Evolutionary conservation across 2,797 vertebrate genomes (phyloP).

Genomic region (Chrysocyon brachyurus): DNA sequence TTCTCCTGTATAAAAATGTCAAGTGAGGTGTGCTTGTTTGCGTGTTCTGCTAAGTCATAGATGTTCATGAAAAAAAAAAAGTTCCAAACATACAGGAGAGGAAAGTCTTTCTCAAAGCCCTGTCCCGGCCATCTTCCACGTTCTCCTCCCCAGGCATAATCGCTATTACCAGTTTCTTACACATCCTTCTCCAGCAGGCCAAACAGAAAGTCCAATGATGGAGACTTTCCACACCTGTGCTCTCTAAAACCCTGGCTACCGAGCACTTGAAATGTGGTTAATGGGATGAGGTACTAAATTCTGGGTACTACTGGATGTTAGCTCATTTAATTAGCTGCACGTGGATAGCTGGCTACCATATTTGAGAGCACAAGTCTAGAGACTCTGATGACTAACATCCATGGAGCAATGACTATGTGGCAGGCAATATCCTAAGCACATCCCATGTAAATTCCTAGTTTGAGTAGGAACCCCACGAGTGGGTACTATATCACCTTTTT

Average conservation of each 20-base stretch:
- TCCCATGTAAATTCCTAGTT: not conserved
- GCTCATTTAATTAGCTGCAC: not conserved
- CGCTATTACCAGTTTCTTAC: not conserved
- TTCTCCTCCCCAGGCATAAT: too few relatives aligned
- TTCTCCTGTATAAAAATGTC: not conserved
- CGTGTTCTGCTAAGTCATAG: not conserved
- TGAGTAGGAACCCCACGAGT: not conserved
- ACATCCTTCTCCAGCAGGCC: not conserved
- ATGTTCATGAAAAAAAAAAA: not conserved
- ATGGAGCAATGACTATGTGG: accelerated
- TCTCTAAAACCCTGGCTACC: not conserved
- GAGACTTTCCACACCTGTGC: accelerated
- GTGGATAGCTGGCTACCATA: not conserved
- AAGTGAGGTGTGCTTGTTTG: not conserved
- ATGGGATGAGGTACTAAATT: not conserved
- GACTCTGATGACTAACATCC: not conserved
- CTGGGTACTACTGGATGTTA: not conserved
- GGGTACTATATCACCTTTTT: too few relatives aligned
- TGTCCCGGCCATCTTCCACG: not conserved
- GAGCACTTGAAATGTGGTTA: not conserved
- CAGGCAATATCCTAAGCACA: not conserved
- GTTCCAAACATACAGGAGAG: not conserved
- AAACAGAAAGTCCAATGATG: not conserved
- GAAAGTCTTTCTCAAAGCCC: not conserved
- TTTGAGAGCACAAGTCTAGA: not conserved